Evolutionary conservation across 2,888 invertebrate species (phyloP), one percentile per base, ranked within the genome.

Genomic region (Tetheella fluctuosa): DNA sequence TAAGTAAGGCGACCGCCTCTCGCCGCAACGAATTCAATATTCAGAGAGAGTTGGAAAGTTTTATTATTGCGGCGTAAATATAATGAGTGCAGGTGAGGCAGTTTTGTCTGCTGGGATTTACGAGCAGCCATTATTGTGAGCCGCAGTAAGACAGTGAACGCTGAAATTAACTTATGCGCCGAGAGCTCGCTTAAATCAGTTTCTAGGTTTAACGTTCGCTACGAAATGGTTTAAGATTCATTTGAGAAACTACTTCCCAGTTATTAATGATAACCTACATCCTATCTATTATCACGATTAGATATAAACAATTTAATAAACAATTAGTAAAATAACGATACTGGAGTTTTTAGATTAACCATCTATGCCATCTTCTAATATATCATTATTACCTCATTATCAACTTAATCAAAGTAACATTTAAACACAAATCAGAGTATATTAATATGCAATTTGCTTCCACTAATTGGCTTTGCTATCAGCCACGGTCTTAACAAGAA

Each of bases 21-120:
- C 84, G 74, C 89, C 86, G 83, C 88, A 85, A 80, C 85, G 87
- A 83, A 91, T 93, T 90, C 92, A 93, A 93, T 92, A 92, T 92
- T 91, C 90, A 84, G 83, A 81, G 81, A 73, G 86, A 90, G 89
- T 88, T 88, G 89, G 80, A 85, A 92, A 92, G 87, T 92, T 93
- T 93, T 91, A 90, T 91, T 91, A 92, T 91, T 90, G 88, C 90
- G 87, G 91, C 89, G 85, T 92, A 91, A 90, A 91, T 90, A 91
- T 91, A 91, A 92, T 89, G 91, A 92, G 90, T 89, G 89, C 90
- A 91, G 91, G 92, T 91, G 89, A 91, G 86, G 81, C 85, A 81
- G 84, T 86, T 86, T 81, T 83, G 89, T 89, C 91, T 89, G 86
- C 74, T 65, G 85, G 88, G 89, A 91, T 90, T 91, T 89, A 89